Evolutionary conservation across 2,888 invertebrate species (phyloP), one percentile per base, ranked within the genome.

Genomic region (Trilocha varians): DNA sequence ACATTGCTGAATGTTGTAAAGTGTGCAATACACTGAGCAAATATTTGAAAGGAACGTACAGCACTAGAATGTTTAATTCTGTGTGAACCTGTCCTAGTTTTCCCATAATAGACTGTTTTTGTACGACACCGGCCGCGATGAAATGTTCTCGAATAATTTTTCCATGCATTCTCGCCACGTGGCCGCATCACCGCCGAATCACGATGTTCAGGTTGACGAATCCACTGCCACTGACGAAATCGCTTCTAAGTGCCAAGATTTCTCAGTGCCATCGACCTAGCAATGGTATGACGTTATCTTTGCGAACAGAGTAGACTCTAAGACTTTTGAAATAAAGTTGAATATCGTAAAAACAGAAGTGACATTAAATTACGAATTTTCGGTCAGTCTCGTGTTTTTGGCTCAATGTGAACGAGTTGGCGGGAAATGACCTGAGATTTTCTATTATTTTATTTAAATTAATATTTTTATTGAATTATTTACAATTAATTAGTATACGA

Each of bases 211-310:
- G 72, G 71, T 73, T 74, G 72, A 78, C 77, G 68, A 72, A 74
- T 72, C 71, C 70, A 67, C 60, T 61, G n/a, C n/a, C 65, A 70
- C 70, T 79, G 78, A 78, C 76, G 79, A 78, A 79, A 78, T 72
- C 70, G 63, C 55, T 49, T 62, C 57, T 65, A 55, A 65, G 65
- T 82, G 79, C 80, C 80, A 82, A 82, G 75, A 77, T 79, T 78
- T 78, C 71, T 77, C 76, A 71, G 73, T 74, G 82, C 66, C 82
- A 82, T 77, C 71, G 82, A 82, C 82, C 82, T 74, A 62, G 49
- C 60, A 60, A 57, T 52, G 50, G 46, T 50, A 53, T 66, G 54
- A 52, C 45, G 46, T 53, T 59, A 48, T 43, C 44, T 47, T 55
- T 49, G 43, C 43, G 38, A n/a, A 15, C n/a, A 25, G 41, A 11